These are phyloP conservation scores for Zapus hudsonius DNA, from an alignment of 2,113 vertebrate genomes.

Conservation along the genomic window DNA sequence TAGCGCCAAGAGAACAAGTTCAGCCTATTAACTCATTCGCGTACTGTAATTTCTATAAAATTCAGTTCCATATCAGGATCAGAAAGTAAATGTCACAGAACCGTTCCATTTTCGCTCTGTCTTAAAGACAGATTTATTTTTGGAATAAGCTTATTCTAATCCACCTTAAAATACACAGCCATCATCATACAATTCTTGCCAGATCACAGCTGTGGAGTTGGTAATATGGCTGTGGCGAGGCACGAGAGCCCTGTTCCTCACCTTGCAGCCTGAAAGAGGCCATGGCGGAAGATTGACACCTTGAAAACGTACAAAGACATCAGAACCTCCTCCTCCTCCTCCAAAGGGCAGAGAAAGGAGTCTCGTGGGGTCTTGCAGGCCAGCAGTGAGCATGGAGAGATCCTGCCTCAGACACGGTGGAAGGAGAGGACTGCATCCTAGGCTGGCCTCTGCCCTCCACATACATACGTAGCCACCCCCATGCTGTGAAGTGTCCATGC, in stretches of 20 bases:
- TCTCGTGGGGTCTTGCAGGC: not conserved
- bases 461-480: no score
- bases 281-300: not conserved
- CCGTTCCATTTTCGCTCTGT: conserved; percentile 3
- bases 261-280: conserved; percentile 4
- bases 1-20: not conserved
- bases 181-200: no score
- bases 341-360: not conserved
- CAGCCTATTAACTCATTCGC: not conserved
- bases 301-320: not conserved
- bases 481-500: no score
- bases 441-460: no score
- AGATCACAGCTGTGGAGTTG: no score
- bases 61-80: not conserved
- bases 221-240: no score
- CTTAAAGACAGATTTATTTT: conserved; percentile 28
- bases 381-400: no score
- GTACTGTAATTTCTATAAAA: conserved; percentile 29
- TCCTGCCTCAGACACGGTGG: no score
- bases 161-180: not conserved
- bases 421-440: no score
- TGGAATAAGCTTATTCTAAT: conserved; percentile 30
- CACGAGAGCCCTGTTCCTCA: no score
- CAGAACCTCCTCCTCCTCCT: not conserved
- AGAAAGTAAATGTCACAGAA: not conserved